phyloP scores from a whole-genome alignment of 2,888 invertebrate species.

The Nasonovia ribisnigri region DNA sequence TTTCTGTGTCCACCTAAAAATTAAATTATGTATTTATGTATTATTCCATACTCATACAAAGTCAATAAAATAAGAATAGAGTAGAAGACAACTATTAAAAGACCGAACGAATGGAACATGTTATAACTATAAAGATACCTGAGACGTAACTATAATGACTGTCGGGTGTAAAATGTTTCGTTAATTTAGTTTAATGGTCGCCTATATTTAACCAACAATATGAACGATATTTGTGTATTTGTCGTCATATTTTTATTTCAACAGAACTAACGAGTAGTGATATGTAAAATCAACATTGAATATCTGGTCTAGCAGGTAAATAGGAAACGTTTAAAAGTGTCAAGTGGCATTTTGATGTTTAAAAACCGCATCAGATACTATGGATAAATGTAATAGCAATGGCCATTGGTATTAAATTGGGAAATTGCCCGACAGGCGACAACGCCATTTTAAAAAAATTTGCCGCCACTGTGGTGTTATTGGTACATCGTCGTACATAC shows the following conservation, averaged over 20 bases:
- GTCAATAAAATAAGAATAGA: neutral
- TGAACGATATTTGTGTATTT: neutral
- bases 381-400: neutral
- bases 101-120: neutral
- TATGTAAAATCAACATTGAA: neutral
- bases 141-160: too few species aligned
- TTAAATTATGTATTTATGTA: neutral
- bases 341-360: neutral
- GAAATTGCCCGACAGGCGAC: too few species aligned
- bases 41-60: neutral
- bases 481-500: too few species aligned
- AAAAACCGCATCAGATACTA: neutral
- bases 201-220: too few species aligned
- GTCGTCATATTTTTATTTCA: neutral
- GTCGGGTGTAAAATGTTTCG: too few species aligned
- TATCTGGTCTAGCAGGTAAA: neutral
- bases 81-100: neutral
- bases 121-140: neutral
- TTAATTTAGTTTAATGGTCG: too few species aligned
- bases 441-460: too few species aligned
- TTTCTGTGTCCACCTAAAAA: slow-evolving; percentile 77
- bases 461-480: too few species aligned
- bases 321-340: neutral
- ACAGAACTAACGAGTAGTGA: neutral
- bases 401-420: neutral